phyloP scores from a whole-genome alignment of 2,797 vertebrate genomes.

The Sebastes matsubarae region DNA sequence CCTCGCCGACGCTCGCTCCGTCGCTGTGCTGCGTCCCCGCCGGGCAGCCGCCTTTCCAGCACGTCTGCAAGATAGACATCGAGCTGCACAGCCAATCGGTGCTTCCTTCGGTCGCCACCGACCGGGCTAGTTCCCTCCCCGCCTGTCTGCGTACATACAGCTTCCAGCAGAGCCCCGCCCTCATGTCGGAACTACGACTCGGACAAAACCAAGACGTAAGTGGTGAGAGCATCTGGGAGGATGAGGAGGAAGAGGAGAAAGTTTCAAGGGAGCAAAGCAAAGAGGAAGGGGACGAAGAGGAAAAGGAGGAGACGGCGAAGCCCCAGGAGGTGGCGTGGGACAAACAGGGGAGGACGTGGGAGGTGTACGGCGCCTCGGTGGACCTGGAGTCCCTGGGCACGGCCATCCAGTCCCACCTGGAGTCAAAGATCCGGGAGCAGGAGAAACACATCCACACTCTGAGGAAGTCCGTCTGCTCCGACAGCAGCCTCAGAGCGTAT shows the following conservation, averaged over 20 bases:
- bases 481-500: conserved; percentile 73
- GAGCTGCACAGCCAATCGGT: conserved; percentile 53
- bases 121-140: conserved; percentile 40
- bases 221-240: conserved; percentile 29
- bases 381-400: conserved; percentile 89
- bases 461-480: conserved; percentile 86
- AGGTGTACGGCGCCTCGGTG: conserved; percentile 88
- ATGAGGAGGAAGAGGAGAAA: conserved; percentile 10
- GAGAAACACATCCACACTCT: conserved; percentile 84
- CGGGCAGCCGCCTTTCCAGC: conserved; percentile 22
- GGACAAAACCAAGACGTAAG: neutral
- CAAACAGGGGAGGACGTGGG: conserved; percentile 95
- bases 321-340: conserved; percentile 90
- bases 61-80: conserved; percentile 72
- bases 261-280: neutral
- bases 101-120: neutral
- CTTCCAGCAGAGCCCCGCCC: conserved; percentile 25
- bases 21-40: conserved; percentile 33
- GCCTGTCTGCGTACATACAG: conserved; percentile 23
- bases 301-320: conserved; percentile 70
- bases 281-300: conserved; percentile 14
- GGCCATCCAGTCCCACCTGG: conserved; percentile 92
- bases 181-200: neutral
- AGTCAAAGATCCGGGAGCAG: conserved; percentile 89
- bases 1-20: neutral